A percentile compares a stretch with the other conserved stretches of the same genome.
Conservation (phyloP, 2,888 invertebrate genomes). For the Drosophila siamana region DNA sequence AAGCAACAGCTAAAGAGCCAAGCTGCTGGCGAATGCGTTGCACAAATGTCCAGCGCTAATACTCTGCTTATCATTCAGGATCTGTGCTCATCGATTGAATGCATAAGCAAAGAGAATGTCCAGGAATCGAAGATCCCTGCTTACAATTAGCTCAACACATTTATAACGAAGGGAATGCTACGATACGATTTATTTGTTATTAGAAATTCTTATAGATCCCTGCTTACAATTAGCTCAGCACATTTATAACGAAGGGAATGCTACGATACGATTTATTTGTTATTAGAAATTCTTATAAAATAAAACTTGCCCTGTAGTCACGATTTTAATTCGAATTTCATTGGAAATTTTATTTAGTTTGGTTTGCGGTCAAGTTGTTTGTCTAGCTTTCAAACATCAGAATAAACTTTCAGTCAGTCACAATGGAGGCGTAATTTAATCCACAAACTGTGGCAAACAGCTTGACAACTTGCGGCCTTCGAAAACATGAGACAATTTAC, state of each 20-base stretch:
- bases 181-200: no score
- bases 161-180: no score
- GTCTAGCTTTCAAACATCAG: not conserved
- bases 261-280: no score
- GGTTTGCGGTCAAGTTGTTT: not conserved
- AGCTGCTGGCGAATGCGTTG: constrained; percentile 21
- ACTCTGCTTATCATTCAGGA: constrained; percentile 49
- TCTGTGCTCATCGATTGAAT: constrained; percentile 5
- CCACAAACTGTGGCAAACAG: constrained; percentile 4
- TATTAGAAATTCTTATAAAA: not conserved
- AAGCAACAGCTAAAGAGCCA: constrained; percentile 38
- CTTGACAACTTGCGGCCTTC: not conserved
- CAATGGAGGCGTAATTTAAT: not conserved
- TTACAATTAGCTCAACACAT: no score
- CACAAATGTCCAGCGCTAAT: constrained; percentile 45
- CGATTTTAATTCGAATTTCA: not conserved
- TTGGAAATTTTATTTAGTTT: not conserved
- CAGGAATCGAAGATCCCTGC: no score
- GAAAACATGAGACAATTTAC: constrained; percentile 8
- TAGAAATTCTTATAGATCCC: not conserved
- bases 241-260: no score
- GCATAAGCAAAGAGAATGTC: constrained; percentile 30
- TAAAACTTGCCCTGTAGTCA: no score
- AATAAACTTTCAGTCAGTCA: not conserved
- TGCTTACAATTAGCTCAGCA: no score